These are phyloP conservation scores for Megalopta genalis DNA, from an alignment of 1,140 invertebrate species.

Conservation along the genomic window DNA sequence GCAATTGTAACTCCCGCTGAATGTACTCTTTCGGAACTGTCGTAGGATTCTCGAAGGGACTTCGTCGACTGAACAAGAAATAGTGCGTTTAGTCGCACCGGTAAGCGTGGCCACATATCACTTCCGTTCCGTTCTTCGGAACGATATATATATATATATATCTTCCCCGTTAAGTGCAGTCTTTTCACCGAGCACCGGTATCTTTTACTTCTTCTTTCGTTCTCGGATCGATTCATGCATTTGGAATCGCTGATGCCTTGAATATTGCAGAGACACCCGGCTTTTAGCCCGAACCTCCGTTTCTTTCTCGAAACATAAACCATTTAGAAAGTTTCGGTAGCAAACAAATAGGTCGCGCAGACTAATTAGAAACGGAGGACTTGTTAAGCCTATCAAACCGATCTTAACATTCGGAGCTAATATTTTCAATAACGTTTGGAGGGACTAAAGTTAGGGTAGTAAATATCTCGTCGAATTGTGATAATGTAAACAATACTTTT, in stretches of 20 bases:
- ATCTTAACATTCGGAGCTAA: too few relatives aligned
- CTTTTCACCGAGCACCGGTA: slow-evolving; percentile 43
- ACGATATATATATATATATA: slow-evolving; percentile 62
- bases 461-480: too few relatives aligned
- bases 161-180: slow-evolving; percentile 56
- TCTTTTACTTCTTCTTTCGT: slow-evolving; percentile 39
- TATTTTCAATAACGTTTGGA: too few relatives aligned
- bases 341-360: neutral
- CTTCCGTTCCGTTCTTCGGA: slow-evolving; percentile 51
- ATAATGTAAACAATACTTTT: too few relatives aligned
- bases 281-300: neutral
- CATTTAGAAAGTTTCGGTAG: neutral
- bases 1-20: slow-evolving; percentile 28
- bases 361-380: too few relatives aligned
- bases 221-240: slow-evolving; percentile 35
- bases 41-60: slow-evolving; percentile 25
- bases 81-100: slow-evolving; percentile 53
- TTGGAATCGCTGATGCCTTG: slow-evolving; percentile 23
- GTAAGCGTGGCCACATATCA: slow-evolving; percentile 56
- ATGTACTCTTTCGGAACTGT: slow-evolving; percentile 8
- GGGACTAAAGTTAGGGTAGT: too few relatives aligned
- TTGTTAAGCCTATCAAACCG: too few relatives aligned
- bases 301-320: neutral
- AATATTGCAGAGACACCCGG: neutral
- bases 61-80: slow-evolving; percentile 51